Conservation (phyloP, 1,140 invertebrate species). For the Megalonaias nervosa region DNA sequence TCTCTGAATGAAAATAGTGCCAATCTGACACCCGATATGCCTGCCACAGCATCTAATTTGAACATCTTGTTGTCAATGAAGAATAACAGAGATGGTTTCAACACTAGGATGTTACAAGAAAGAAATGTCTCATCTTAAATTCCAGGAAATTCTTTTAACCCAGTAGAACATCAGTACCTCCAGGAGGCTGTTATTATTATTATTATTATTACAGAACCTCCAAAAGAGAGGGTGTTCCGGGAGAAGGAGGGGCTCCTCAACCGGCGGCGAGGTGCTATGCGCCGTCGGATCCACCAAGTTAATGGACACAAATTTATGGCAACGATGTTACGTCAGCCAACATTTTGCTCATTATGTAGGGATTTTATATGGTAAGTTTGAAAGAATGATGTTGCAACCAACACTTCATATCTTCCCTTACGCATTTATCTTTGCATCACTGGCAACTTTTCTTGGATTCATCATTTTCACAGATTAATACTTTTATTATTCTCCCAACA, state of each 20-base stretch:
- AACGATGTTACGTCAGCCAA: conserved; percentile 97
- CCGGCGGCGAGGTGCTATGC: conserved; percentile 93
- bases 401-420: neutral
- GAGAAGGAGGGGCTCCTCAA: conserved; percentile 93
- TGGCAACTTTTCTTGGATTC: neutral
- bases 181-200: too few species aligned
- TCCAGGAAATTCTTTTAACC: too few species aligned
- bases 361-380: conserved; percentile 94
- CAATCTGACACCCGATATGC: too few species aligned
- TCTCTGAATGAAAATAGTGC: too few species aligned
- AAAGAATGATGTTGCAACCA: neutral
- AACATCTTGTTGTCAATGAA: too few species aligned
- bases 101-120: too few species aligned
- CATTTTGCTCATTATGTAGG: conserved; percentile 98
- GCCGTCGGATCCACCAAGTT: conserved; percentile 92
- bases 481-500: too few species aligned
- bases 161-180: too few species aligned
- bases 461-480: too few species aligned
- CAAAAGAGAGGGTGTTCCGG: conserved; percentile 69
- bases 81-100: too few species aligned
- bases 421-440: neutral
- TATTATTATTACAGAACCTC: conserved; percentile 50
- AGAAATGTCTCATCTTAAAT: too few species aligned
- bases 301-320: conserved; percentile 99
- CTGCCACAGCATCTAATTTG: too few species aligned